Percentiles rank a stretch among this genome's conserved stretches.
phyloP scores from a whole-genome alignment of 2,113 vertebrate genomes.

The Carassius carassius region DNA sequence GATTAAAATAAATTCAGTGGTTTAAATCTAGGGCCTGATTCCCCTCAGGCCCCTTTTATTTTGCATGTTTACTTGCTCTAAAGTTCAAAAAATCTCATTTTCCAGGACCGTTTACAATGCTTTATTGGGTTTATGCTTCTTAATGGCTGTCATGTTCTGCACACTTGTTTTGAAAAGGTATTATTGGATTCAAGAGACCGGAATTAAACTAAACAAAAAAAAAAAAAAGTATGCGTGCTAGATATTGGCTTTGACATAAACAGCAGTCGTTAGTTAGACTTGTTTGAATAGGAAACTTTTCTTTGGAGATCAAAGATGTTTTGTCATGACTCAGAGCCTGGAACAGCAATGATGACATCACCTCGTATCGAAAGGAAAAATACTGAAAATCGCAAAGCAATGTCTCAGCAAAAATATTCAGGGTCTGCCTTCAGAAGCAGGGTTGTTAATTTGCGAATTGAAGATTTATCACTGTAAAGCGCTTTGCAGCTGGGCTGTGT shows the following conservation, averaged over 20 bases:
- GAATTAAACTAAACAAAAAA: not conserved
- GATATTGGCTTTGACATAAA: not conserved
- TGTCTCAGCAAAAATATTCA: not conserved
- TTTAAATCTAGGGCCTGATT: not conserved
- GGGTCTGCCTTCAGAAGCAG: not conserved
- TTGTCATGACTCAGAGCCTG: slow-evolving; percentile 6
- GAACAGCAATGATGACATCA: slow-evolving; percentile 1
- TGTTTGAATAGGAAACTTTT: not conserved
- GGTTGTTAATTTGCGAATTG: slow-evolving; percentile 2
- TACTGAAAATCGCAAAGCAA: not conserved
- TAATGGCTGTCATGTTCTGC: not conserved
- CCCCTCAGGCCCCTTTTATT: not conserved
- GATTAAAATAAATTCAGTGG: not conserved
- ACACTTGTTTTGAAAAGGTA: not conserved
- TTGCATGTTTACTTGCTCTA: not conserved
- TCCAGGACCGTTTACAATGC: no score
- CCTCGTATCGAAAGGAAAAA: not conserved
- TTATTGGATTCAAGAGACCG: not conserved
- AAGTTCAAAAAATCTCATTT: not conserved
- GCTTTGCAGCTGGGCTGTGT: slow-evolving; percentile 27
- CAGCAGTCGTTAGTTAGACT: not conserved
- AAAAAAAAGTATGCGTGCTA: not conserved
- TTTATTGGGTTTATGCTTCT: not conserved
- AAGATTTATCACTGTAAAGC: slow-evolving; percentile 17
- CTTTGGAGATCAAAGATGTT: not conserved